Evolutionary conservation across 30 jellyfish, hydroid and myxozoan species (phyloP), one percentile per base, ranked within the genome.

Genomic region (Turritopsis rubra): DNA sequence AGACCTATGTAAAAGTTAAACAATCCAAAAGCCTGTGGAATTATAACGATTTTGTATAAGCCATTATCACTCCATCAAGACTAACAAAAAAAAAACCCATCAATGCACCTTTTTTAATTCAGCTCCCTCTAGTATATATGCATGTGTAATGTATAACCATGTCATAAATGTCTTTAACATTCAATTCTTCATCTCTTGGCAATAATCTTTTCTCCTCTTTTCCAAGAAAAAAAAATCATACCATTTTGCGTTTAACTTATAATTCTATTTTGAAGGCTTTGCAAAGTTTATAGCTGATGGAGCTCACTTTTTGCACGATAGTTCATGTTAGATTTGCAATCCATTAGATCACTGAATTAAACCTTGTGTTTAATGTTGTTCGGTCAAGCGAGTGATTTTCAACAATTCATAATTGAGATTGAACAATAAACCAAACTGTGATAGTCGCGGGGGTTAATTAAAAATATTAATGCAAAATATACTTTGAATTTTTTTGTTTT

Each of bases 311-410:
- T 68, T 68, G 77, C 77, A 68, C 77, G 77, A 68, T n/a, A 7
- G 16, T 68, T 27, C 31, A 19, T 68, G 77, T 68, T 68, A 68
- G 77, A 68, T 68, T 68, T 27, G 77, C 77, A 68, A 68, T 23
- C 31, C 30, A 68, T 68, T 23, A 68, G 77, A 68, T 68, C 77
- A 68, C 77, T 68, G 77, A 68, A 68, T 68, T 41, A 41, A 68
- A 68, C 30, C 77, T 23, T n/a, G 30, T 68, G 77, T 68, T 68
- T 68, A 17, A n/a, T n/a, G 31, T n/a, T 68, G 77, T 19, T 68
- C 77, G 77, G 77, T 68, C 77, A 68, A 68, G 77, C 77, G 77
- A 68, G 19, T 68, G 30, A 68, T 68, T 68, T 68, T 27, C 30
- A 68, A 68, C 77, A 68, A 68, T 68, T 27, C 28, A 68, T 7